Conservation (phyloP, 2,888 invertebrate genomes). For the Agriopis marginaria region DNA sequence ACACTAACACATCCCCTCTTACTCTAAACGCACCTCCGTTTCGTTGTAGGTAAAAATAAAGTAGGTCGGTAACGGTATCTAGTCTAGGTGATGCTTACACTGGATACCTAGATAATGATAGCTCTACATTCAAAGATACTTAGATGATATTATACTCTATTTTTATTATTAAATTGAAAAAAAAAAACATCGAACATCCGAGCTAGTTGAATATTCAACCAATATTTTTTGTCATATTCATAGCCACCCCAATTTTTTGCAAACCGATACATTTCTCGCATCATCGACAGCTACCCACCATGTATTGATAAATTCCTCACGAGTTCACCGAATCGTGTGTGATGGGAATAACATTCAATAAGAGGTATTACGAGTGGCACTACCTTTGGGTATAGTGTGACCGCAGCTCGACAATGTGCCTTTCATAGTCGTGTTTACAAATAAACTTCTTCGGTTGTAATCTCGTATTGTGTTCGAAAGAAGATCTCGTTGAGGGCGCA, state of each 20-base stretch:
- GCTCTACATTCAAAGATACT: no score
- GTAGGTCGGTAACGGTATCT: no score
- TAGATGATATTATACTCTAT: no score
- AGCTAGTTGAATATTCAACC: constrained; percentile 22
- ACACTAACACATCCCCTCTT: no score
- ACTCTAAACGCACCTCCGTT: no score
- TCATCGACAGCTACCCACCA: constrained; percentile 53
- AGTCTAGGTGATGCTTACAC: no score
- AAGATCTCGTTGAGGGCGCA: constrained; percentile 72
- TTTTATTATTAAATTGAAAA: not conserved
- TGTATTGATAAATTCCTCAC: constrained; percentile 66
- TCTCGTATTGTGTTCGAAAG: constrained; percentile 81
- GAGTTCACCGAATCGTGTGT: constrained; percentile 78
- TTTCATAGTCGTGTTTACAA: constrained; percentile 84
- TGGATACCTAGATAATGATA: no score
- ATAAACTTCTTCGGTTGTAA: constrained; percentile 83
- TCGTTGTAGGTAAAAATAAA: no score
- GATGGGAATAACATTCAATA: constrained; percentile 76
- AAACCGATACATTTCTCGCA: constrained; percentile 52
- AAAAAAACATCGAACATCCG: not conserved
- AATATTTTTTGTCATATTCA: constrained; percentile 37
- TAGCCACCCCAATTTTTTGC: constrained; percentile 43
- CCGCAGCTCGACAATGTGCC: constrained; percentile 71
- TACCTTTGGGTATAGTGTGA: constrained; percentile 66
- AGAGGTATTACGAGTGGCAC: constrained; percentile 73